phyloP scores from a whole-genome alignment of 2,888 invertebrate species.

The Leucophora obtusa region DNA sequence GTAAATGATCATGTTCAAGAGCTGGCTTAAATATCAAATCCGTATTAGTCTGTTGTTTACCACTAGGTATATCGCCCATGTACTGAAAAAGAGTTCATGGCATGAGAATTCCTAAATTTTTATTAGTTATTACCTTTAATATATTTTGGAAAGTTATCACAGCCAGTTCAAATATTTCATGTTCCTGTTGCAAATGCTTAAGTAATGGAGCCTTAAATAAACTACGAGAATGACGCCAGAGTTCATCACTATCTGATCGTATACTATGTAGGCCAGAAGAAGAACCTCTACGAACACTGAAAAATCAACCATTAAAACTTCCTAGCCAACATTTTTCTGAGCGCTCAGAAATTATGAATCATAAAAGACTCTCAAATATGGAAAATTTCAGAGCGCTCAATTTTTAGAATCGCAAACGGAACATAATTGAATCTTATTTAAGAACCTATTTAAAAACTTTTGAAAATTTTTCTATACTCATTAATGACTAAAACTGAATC shows the following conservation, averaged over 20 bases:
- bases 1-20: slow-evolving; percentile 85
- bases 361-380: too few relatives aligned
- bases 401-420: too few relatives aligned
- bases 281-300: slow-evolving; percentile 78
- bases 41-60: slow-evolving; percentile 87
- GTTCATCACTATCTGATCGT: slow-evolving; percentile 83
- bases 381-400: too few relatives aligned
- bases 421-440: too few relatives aligned
- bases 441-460: too few relatives aligned
- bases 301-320: too few relatives aligned
- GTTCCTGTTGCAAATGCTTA: slow-evolving; percentile 85
- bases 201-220: slow-evolving; percentile 90
- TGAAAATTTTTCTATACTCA: too few relatives aligned
- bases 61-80: slow-evolving; percentile 95
- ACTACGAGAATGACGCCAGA: slow-evolving; percentile 91
- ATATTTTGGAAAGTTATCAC: slow-evolving; percentile 87
- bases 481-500: too few relatives aligned
- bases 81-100: slow-evolving; percentile 76
- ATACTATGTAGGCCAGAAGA: slow-evolving; percentile 83
- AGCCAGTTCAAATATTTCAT: slow-evolving; percentile 85
- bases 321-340: too few relatives aligned
- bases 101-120: not conserved
- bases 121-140: slow-evolving; percentile 82
- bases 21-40: slow-evolving; percentile 92
- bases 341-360: too few relatives aligned